Evolutionary conservation across 2,113 vertebrate genomes (phyloP).

Genomic region (Carettochelys insculpta): DNA sequence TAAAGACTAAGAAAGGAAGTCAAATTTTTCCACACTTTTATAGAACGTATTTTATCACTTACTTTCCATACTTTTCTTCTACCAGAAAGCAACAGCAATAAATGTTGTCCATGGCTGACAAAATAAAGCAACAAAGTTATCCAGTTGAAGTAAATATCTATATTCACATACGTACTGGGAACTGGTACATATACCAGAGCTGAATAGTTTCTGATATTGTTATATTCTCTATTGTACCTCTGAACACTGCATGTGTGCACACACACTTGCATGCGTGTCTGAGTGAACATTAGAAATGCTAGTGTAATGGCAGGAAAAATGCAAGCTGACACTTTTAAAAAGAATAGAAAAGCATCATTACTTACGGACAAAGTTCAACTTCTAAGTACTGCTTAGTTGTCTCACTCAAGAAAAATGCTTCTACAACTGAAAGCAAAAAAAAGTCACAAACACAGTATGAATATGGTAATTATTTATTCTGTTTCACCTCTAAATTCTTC

Average conservation of each 20-base stretch:
- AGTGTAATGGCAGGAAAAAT: background rate
- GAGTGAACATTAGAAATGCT: background rate
- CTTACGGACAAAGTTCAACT: slow-evolving; percentile 95
- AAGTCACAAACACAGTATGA: background rate
- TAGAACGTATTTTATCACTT: slow-evolving; percentile 51
- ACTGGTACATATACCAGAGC: background rate
- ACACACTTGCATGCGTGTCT: background rate
- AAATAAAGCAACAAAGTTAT: slow-evolving; percentile 22
- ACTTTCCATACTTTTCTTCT: slow-evolving; percentile 87
- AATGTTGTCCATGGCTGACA: slow-evolving; percentile 90
- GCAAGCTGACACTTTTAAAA: background rate
- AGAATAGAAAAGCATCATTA: slow-evolving; percentile 50
- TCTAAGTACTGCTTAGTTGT: slow-evolving; percentile 88
- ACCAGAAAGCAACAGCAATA: slow-evolving; percentile 88
- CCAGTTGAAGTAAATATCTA: background rate
- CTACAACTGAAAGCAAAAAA: slow-evolving; percentile 81
- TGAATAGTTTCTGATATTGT: background rate
- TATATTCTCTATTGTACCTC: background rate
- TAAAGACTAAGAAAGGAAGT: background rate
- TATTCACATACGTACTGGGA: background rate
- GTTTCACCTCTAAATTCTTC: background rate
- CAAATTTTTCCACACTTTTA: background rate
- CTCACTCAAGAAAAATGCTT: slow-evolving; percentile 91
- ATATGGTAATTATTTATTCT: background rate
- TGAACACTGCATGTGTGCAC: too few relatives aligned